Evolutionary conservation across 2,888 invertebrate genomes (phyloP).

Genomic region (Apamea epomidion): DNA sequence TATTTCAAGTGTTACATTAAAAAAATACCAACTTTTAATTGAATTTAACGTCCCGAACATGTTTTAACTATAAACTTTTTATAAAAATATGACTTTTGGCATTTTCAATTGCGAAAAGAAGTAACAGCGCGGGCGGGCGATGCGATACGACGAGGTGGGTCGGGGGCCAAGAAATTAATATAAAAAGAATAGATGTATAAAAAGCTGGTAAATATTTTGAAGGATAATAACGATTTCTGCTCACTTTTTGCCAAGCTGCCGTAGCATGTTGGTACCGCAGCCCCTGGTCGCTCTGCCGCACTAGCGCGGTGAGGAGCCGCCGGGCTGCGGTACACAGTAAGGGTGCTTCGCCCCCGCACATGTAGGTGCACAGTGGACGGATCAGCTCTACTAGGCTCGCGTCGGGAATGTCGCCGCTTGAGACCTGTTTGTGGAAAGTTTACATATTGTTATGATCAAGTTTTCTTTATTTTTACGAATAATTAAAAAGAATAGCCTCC

Average conservation of each 20-base stretch:
- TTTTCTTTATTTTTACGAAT: too few species aligned
- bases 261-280: conserved; percentile 81
- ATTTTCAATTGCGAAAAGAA: too few species aligned
- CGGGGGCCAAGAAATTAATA: not conserved
- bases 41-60: too few species aligned
- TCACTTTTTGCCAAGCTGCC: conserved; percentile 92
- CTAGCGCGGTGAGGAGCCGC: conserved; percentile 92
- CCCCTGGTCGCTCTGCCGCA: conserved; percentile 92
- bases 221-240: not conserved
- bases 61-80: too few species aligned
- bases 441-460: not conserved
- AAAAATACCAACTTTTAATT: too few species aligned
- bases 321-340: conserved; percentile 87
- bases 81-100: too few species aligned
- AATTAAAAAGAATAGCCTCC: too few species aligned
- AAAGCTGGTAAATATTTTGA: not conserved
- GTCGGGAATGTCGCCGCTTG: conserved; percentile 90
- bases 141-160: too few species aligned
- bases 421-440: conserved; percentile 87
- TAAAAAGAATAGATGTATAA: too few species aligned
- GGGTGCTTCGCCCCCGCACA: conserved; percentile 89
- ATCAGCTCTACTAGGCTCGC: conserved; percentile 91
- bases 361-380: conserved; percentile 92
- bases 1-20: too few species aligned
- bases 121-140: too few species aligned